Base-by-base conservation (phyloP, 2,113 vertebrate genomes). In the Corythoichthys intestinalis region DNA sequence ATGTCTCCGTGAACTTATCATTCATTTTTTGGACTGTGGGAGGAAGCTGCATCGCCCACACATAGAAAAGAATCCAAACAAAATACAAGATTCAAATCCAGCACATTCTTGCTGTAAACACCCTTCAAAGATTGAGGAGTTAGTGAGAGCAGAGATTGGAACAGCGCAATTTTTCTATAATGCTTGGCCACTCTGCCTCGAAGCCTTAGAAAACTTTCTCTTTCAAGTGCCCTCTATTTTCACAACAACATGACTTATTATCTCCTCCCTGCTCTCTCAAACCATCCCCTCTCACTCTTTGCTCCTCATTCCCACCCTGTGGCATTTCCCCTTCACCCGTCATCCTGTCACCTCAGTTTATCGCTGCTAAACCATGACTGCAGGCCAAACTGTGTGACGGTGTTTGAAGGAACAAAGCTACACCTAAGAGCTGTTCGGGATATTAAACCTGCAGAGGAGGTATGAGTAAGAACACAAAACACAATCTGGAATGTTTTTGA, bases 311-410 rank as follows among this genome's bases (percentile, higher is more conserved):
- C 7, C 13, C 9, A 4, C 38, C 15, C 34, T 49, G 56, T 65
- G 68, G 8, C 39, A 44, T 58, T 11, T 44, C n/a, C 46, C 14
- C 48, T 14, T 44, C 39, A 28, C 56, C 17, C 7, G 34, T 72
- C 53, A 10, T 57, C 39, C 1, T 60, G 52, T 17, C 60, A 58
- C 71, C 37, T 37, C 84, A 98, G 97, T 87, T 91, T 98, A 92
- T 98, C 97, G 75, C 89, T 99, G 73, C 86, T 99, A 84, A 98
- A 98, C 89, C 96, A 99, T 79, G 95, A 95, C 92, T 99, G 97
- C 84, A 90, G 93, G 86, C 97, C 97, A 76, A 98, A 97, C 92
- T 98, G 96, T 1, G 94, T 95, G 69, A 93, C 96, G 46, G 76
- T 95, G 85, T 99, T 98, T 88, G 92, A 95, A 35, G 95, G 94